phyloP scores from a whole-genome alignment of 2,113 vertebrate species.

The Numida meleagris region DNA sequence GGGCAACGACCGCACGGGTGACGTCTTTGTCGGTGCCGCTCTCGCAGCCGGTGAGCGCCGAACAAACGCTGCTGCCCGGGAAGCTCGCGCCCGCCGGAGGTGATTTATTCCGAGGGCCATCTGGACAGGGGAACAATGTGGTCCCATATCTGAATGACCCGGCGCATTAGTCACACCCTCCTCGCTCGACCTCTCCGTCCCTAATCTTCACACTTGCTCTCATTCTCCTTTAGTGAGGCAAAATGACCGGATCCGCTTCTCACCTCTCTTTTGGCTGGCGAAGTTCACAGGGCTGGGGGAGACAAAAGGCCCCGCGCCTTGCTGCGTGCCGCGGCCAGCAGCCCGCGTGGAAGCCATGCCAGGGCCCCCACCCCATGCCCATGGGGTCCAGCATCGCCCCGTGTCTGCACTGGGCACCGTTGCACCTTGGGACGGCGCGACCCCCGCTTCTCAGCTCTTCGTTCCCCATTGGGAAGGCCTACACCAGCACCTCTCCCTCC shows the following conservation, averaged over 20 bases:
- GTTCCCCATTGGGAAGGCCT: background rate
- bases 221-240: conserved; percentile 66
- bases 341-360: background rate
- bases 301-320: conserved; percentile 32
- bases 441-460: background rate
- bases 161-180: conserved; percentile 89
- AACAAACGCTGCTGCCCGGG: background rate
- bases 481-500: background rate
- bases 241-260: conserved; percentile 71
- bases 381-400: background rate
- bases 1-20: background rate
- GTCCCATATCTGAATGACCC: conserved; percentile 80
- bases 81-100: conserved; percentile 17
- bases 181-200: conserved; percentile 77
- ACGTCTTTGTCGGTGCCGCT: background rate
- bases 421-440: background rate
- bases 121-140: conserved; percentile 83
- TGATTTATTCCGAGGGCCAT: conserved; percentile 86
- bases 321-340: background rate
- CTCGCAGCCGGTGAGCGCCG: background rate
- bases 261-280: conserved; percentile 25
- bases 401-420: background rate
- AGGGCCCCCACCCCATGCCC: background rate
- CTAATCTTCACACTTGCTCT: conserved; percentile 75
- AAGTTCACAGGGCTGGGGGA: background rate